Evolutionary conservation across 37 sponge, comb jelly and placozoan genomes (phyloP), one percentile per base, ranked within the genome.

Genomic region (Chondrilla cf. caribensis): DNA sequence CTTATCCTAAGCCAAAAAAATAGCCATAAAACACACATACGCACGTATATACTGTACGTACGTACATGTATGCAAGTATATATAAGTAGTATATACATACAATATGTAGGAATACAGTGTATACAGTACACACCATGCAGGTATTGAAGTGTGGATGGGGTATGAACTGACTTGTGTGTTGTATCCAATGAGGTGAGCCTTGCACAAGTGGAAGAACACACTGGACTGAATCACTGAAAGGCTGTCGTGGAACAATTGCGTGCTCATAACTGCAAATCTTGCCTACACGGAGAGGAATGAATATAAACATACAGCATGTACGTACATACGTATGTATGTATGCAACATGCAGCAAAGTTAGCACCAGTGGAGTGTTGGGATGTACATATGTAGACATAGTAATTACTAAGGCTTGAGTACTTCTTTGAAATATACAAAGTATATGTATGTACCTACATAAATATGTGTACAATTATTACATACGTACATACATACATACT

Each of bases 131-230:
- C 29, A 91, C 93, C 89, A n/a, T n/a, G n/a, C n/a, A n/a, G n/a
- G n/a, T n/a, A n/a, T n/a, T n/a, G n/a, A n/a, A n/a, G n/a, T n/a
- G n/a, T n/a, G n/a, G n/a, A n/a, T n/a, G n/a, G n/a, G n/a, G n/a
- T n/a, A n/a, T n/a, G n/a, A 47, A 6, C 51, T 47, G 6, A 47
- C 51, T 11, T 47, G 51, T 47, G 51, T 47, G 51, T 97, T 82
- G 67, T 87, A 97, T 9, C 93, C 96, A 75, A 98, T 95, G 60
- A 80, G 84, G 60, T 98, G 94, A 59, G 96, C 96, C 58, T 88
- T 87, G 87, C 96, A 98, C 88, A 98, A 89, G 79, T 92, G 94
- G 79, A 98, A 95, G 87, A 98, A 93, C 21, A 98, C 93, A 38
- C 70, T 57, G 84, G 89, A 90, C 54, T 94, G 93, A 22, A 95